phyloP scores from a whole-genome alignment of 2,797 vertebrate genomes.

The Protonibea diacanthus region DNA sequence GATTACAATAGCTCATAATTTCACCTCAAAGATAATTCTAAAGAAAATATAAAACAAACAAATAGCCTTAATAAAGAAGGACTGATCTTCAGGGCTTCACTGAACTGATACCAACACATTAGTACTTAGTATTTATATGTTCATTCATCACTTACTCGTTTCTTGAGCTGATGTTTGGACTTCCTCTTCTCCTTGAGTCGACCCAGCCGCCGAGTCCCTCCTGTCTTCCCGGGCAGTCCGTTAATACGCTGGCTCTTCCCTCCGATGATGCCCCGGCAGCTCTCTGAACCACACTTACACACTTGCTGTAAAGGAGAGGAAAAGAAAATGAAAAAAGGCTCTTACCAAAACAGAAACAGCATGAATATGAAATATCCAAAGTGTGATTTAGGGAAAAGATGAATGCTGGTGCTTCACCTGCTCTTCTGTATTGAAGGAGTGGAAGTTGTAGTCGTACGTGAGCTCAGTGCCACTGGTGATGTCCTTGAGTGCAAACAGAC shows the following conservation, averaged over 20 bases:
- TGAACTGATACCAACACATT: background rate
- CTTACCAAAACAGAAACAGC: background rate
- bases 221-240: constrained; percentile 88
- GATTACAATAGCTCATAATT: constrained; percentile 1
- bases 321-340: constrained; percentile 2
- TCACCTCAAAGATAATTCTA: background rate
- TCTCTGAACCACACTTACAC: constrained; percentile 94
- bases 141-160: constrained; percentile 89
- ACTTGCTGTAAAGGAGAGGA: constrained; percentile 88
- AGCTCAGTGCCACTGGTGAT: constrained; percentile 94
- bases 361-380: constrained; percentile 6
- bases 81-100: background rate
- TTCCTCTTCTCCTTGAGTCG: constrained; percentile 98
- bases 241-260: constrained; percentile 94
- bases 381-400: background rate
- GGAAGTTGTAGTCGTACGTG: constrained; percentile 99
- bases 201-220: constrained; percentile 88
- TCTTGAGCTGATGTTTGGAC: constrained; percentile 98
- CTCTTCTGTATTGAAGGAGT: constrained; percentile 97
- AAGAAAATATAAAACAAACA: background rate
- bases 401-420: constrained; percentile 84
- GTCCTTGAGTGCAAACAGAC: constrained; percentile 95
- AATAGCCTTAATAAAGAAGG: too few species aligned
- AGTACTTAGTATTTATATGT: background rate
- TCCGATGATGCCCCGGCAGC: constrained; percentile 96